Evolutionary conservation across 2,113 vertebrate species (phyloP).

Genomic region (Cranoglanis bouderius): DNA sequence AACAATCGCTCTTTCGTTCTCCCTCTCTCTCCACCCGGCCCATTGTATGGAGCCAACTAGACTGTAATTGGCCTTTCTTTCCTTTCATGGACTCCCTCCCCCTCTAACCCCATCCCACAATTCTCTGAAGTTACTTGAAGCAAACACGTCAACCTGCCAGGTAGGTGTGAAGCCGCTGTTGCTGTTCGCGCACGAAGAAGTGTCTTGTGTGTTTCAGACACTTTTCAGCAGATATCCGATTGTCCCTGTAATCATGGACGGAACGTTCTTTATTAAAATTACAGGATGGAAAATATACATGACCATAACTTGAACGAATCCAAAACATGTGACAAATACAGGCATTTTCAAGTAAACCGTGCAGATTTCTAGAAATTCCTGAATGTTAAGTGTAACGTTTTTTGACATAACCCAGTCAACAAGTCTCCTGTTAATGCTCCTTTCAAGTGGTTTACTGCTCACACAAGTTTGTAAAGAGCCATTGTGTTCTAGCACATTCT

Average conservation of each 20-base stretch:
- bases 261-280: neutral
- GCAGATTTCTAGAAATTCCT: neutral
- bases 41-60: conserved; percentile 73
- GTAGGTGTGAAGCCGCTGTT: neutral
- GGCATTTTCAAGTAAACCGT: neutral
- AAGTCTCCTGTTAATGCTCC: neutral
- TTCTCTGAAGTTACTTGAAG: conserved; percentile 39
- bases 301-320: neutral
- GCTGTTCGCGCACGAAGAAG: neutral
- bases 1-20: conserved; percentile 63
- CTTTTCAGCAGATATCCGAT: neutral
- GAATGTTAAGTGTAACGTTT: neutral
- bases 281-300: neutral
- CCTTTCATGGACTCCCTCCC: conserved; percentile 65
- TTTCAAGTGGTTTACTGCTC: conserved; percentile 28
- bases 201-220: neutral
- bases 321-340: neutral
- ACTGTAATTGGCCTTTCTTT: conserved; percentile 77
- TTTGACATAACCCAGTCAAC: conserved; percentile 14
- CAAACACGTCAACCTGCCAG: conserved; percentile 41
- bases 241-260: neutral
- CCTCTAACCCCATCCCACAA: conserved; percentile 9
- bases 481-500: conserved; percentile 36
- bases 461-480: conserved; percentile 33
- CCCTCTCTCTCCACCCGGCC: conserved; percentile 60